Evolutionary conservation across 1,140 invertebrate genomes (phyloP).

Genomic region (Babylonia areolata): DNA sequence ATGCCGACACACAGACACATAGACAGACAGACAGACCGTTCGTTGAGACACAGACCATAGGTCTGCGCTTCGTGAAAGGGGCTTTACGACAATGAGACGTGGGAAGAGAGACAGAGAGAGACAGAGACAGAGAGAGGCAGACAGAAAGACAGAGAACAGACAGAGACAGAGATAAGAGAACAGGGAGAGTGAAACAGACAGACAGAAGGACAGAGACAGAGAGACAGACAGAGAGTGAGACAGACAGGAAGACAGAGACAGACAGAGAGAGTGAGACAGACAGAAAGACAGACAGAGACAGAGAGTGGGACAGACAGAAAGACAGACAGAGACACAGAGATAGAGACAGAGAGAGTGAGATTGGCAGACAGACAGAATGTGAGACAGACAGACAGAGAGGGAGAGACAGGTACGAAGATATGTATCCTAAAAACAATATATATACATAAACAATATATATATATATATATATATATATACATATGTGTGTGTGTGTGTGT

Average conservation of each 20-base stretch:
- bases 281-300: too few species aligned
- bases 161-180: background rate
- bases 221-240: background rate
- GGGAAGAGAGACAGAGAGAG: slow-evolving; percentile 2
- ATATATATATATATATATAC: too few species aligned
- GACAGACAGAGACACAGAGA: background rate
- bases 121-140: background rate
- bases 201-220: background rate
- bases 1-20: background rate
- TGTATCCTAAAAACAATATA: too few species aligned
- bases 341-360: background rate
- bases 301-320: too few species aligned
- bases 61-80: too few species aligned
- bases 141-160: background rate
- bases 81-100: background rate
- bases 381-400: too few species aligned
- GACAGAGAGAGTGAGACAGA: too few species aligned
- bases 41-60: background rate
- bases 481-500: too few species aligned
- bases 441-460: too few species aligned
- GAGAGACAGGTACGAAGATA: too few species aligned
- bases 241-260: too few species aligned
- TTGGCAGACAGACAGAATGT: too few species aligned
- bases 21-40: background rate
- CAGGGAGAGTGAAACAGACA: background rate